Conservation (phyloP, 2,797 vertebrate genomes). For the Spheniscus humboldti region DNA sequence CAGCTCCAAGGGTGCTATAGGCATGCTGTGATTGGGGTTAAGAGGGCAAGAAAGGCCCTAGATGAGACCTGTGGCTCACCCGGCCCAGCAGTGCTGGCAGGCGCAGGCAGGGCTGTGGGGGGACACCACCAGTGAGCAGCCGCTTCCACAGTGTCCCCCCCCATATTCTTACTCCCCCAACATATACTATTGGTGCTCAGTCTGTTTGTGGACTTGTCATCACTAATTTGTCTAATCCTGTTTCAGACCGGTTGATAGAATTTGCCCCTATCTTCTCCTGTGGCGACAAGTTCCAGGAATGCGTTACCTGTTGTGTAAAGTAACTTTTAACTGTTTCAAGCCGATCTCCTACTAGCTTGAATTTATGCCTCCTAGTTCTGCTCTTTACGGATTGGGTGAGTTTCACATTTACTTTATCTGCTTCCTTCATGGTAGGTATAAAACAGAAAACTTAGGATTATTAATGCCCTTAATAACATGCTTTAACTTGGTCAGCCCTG, state of each 20-base stretch:
- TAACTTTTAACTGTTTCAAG: not conserved
- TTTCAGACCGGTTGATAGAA: not conserved
- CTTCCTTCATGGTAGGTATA: accelerated
- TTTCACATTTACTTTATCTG: accelerated
- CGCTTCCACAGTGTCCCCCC: too few relatives aligned
- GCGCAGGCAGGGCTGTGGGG: not conserved
- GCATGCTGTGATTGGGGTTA: not conserved
- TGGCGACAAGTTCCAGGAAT: not conserved
- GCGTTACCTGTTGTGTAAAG: not conserved
- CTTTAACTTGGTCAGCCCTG: too few relatives aligned
- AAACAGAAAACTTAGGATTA: not conserved
- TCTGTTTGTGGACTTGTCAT: too few relatives aligned
- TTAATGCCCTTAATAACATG: too few relatives aligned
- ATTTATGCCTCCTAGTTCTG: not conserved
- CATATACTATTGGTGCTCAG: accelerated
- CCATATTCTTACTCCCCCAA: not conserved
- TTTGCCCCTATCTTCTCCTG: not conserved
- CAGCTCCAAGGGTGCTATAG: not conserved
- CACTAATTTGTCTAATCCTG: not conserved
- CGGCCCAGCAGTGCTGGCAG: not conserved
- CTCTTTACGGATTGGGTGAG: accelerated
- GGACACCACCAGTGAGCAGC: not conserved
- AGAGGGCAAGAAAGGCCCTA: not conserved
- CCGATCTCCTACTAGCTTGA: not conserved
- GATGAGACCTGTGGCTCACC: not conserved